Conservation (phyloP, 1,140 invertebrate species). For the Drosophila saltans region DNA sequence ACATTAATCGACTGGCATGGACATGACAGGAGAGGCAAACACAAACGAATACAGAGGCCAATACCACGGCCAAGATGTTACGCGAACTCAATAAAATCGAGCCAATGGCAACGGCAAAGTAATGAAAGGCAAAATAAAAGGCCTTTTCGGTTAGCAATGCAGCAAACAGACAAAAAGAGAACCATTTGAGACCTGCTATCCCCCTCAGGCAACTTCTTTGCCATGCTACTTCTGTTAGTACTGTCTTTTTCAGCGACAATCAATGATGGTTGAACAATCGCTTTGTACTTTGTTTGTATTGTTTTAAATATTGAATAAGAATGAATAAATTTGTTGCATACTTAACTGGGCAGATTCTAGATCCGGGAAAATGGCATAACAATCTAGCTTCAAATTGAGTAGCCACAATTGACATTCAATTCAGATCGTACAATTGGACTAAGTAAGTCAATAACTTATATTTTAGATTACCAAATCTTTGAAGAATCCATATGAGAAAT, state of each 20-base stretch:
- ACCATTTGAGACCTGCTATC: no score
- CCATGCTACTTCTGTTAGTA: no score
- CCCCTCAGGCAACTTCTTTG: no score
- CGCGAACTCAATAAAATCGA: not conserved
- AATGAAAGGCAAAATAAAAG: not conserved
- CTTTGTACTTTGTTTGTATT: not conserved
- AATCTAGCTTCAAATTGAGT: no score
- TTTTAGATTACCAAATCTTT: no score
- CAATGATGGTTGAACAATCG: not conserved
- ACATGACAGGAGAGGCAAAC: constrained; percentile 6
- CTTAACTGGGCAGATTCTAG: no score
- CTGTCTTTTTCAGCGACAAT: not conserved
- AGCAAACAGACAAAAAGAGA: not conserved
- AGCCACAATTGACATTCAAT: no score
- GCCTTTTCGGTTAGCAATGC: not conserved
- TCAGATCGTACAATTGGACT: no score
- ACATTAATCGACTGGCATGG: constrained; percentile 9
- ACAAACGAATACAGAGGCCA: not conserved
- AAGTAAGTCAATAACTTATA: no score
- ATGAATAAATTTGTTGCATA: no score
- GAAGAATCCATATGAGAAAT: no score
- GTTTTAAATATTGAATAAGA: not conserved
- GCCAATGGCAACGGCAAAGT: not conserved
- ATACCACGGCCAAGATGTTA: not conserved
- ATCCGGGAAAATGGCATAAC: no score